phyloP scores from a whole-genome alignment of 2,113 vertebrate genomes.

The Eclectus roratus region DNA sequence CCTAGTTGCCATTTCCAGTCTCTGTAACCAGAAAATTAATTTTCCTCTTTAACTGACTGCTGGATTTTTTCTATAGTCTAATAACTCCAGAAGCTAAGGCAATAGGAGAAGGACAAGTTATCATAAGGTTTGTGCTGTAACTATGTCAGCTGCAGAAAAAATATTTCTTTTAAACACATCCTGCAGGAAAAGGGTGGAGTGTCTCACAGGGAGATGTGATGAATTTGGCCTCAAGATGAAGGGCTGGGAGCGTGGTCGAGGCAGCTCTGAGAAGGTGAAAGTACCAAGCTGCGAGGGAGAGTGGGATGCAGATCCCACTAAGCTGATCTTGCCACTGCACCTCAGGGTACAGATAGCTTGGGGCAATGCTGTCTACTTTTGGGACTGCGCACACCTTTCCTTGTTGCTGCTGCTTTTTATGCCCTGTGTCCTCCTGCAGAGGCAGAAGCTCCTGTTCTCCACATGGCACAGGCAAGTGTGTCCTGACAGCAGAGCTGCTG shows the following conservation, averaged over 20 bases:
- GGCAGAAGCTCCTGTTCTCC: background rate
- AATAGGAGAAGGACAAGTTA: background rate
- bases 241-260: background rate
- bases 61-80: background rate
- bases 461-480: background rate
- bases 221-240: background rate
- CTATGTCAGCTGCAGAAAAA: background rate
- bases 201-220: background rate
- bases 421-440: background rate
- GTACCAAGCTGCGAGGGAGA: background rate
- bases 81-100: background rate
- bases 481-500: background rate
- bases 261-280: background rate
- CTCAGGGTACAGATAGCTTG: background rate
- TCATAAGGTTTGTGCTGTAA: background rate
- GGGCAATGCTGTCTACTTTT: background rate
- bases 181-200: background rate
- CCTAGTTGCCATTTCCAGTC: constrained; percentile 4
- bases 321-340: background rate
- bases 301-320: background rate
- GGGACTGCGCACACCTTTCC: background rate
- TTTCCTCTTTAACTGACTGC: background rate
- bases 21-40: constrained; percentile 29
- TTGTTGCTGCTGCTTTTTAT: background rate
- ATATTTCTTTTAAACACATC: background rate